phyloP scores from a whole-genome alignment of 2,797 vertebrate species.

The Channallabes apus region DNA sequence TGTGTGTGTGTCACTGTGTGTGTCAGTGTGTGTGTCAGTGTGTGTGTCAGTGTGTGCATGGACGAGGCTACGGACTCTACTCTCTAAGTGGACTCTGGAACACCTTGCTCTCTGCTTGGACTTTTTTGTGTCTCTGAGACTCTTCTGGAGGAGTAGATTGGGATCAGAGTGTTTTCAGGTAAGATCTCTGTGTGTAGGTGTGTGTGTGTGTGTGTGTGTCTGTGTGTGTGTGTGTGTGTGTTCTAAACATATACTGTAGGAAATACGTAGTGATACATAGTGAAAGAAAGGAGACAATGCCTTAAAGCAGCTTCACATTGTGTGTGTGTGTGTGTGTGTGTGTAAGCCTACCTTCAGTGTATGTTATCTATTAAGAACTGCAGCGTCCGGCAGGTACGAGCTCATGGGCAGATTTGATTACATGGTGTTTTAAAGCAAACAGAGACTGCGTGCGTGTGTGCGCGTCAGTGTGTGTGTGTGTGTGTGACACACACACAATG shows the following conservation, averaged over 20 bases:
- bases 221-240: constrained; percentile 6
- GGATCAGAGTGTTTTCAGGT: constrained; percentile 12
- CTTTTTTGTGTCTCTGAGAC: not conserved
- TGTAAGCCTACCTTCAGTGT: constrained; percentile 10
- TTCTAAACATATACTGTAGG: not conserved
- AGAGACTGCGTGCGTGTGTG: not conserved
- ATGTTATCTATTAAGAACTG: constrained; percentile 6
- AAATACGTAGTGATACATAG: not conserved
- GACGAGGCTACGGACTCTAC: not conserved
- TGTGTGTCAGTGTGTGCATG: not conserved
- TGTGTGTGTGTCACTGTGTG: not conserved
- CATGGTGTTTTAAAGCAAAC: not conserved
- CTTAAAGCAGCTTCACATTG: too few species aligned
- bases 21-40: not conserved
- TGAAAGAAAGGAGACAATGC: not conserved
- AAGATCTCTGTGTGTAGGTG: not conserved
- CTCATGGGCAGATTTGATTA: constrained; percentile 1
- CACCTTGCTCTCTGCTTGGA: constrained; percentile 10
- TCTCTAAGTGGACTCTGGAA: not conserved
- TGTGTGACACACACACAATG: not conserved
- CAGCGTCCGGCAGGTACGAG: not conserved
- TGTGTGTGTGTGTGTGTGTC: not conserved
- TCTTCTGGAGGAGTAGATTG: not conserved
- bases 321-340: constrained; percentile 10
- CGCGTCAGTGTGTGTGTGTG: not conserved